These are phyloP conservation scores for Hydropsyche tenuis DNA, from an alignment of 1,140 invertebrate genomes.

Conservation along the genomic window DNA sequence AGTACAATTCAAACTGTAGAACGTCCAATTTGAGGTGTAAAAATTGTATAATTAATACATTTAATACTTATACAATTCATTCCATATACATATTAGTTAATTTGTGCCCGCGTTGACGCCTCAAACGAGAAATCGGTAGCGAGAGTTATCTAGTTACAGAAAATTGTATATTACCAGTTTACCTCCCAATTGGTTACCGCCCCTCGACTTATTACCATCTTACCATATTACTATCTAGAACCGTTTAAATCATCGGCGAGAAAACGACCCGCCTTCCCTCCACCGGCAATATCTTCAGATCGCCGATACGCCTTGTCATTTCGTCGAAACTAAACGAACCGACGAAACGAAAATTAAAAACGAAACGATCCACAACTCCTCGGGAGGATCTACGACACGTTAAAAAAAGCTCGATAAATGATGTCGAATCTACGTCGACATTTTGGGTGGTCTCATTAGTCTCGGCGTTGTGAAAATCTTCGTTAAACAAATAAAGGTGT, in stretches of 20 bases:
- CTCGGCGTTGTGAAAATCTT: background rate
- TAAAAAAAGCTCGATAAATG: background rate
- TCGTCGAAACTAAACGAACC: background rate
- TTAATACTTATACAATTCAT: too few species aligned
- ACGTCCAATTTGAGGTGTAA: too few species aligned
- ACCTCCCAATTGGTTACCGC: slow-evolving; percentile 26
- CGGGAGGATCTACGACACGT: background rate
- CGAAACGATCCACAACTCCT: background rate
- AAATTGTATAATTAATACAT: too few species aligned
- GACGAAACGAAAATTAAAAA: background rate
- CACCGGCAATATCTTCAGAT: slow-evolving; percentile 3
- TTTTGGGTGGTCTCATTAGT: slow-evolving; percentile 14
- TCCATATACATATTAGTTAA: background rate
- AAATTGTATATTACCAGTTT: slow-evolving; percentile 29
- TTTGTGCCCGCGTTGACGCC: background rate
- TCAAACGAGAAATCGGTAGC: slow-evolving; percentile 15
- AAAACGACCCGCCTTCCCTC: background rate
- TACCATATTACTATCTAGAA: slow-evolving; percentile 4
- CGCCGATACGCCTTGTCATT: background rate
- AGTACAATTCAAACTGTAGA: too few species aligned
- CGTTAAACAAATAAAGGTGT: background rate
- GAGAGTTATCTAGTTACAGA: slow-evolving; percentile 26
- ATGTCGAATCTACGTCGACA: background rate
- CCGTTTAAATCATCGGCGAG: slow-evolving; percentile 17
- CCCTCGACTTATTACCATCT: slow-evolving; percentile 21